These are phyloP conservation scores for Cisticola juncidis DNA, from an alignment of 2,113 vertebrate species.

Conservation along the genomic window DNA sequence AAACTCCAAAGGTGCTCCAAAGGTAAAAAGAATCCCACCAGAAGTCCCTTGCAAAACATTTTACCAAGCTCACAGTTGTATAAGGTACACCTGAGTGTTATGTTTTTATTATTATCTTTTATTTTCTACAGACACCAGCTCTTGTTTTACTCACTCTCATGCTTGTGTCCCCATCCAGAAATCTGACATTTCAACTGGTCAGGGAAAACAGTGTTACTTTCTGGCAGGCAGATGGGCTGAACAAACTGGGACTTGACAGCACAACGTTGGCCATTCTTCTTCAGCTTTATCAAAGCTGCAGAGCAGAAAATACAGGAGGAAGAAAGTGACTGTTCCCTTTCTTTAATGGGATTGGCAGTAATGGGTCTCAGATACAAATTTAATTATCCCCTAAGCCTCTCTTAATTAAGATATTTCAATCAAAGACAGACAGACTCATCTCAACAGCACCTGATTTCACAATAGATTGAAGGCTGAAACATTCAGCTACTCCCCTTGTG, in stretches of 20 bases:
- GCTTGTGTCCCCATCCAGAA: slow-evolving; percentile 89
- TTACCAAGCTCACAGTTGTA: not conserved
- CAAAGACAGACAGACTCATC: slow-evolving; percentile 43
- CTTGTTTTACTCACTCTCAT: slow-evolving; percentile 81
- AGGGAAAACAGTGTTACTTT: slow-evolving; percentile 72
- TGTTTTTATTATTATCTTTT: not conserved
- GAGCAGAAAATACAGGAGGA: not conserved
- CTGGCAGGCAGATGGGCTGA: slow-evolving; percentile 88
- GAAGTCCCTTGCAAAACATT: not conserved
- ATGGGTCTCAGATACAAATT: slow-evolving; percentile 39
- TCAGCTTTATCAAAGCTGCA: slow-evolving; percentile 88
- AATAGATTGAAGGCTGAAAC: slow-evolving; percentile 45
- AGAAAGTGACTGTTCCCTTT: slow-evolving; percentile 22
- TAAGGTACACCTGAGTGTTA: not conserved
- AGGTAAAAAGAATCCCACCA: not conserved
- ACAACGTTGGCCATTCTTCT: slow-evolving; percentile 84
- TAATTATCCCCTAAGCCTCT: slow-evolving; percentile 55
- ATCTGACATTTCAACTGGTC: slow-evolving; percentile 83
- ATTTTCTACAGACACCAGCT: not conserved
- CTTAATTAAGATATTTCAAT: slow-evolving; percentile 66
- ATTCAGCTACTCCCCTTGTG: slow-evolving; percentile 41
- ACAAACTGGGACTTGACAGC: slow-evolving; percentile 85
- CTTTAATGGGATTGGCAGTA: slow-evolving; percentile 48
- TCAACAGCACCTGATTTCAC: slow-evolving; percentile 51
- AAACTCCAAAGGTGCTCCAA: not conserved